Evolutionary conservation across 2,113 vertebrate species (phyloP).

Genomic region (Turdus rufiventris): DNA sequence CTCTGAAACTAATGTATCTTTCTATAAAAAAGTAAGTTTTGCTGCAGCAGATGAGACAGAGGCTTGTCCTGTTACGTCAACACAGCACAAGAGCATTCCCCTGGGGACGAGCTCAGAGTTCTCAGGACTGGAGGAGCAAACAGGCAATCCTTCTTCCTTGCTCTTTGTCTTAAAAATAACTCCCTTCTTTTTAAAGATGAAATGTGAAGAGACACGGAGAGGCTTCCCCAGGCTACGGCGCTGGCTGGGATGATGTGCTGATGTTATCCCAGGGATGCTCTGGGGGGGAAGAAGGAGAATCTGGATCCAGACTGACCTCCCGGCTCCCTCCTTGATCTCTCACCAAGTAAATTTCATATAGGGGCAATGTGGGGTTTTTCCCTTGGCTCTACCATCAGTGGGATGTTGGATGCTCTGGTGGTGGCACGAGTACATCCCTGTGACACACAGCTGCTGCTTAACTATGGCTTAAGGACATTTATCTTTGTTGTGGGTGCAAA

Average conservation of each 20-base stretch:
- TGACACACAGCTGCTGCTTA: neutral
- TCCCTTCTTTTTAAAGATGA: neutral
- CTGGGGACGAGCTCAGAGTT: neutral
- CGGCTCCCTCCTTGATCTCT: neutral
- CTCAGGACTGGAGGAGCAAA: neutral
- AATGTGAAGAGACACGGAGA: neutral
- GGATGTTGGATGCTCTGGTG: neutral
- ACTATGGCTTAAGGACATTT: neutral
- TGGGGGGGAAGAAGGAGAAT: neutral
- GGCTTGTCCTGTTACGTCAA: neutral
- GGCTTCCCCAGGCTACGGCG: neutral
- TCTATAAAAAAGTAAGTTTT: neutral
- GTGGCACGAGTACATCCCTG: neutral
- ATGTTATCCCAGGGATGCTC: neutral
- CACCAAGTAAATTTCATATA: neutral
- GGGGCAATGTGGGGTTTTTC: rapidly evolving
- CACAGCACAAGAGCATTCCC: neutral
- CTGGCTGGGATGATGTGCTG: neutral
- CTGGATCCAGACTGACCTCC: neutral
- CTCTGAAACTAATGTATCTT: neutral
- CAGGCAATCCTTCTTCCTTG: neutral
- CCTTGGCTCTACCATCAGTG: neutral
- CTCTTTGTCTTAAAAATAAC: constrained; percentile 17
- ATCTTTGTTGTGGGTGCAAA: neutral
- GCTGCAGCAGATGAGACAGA: neutral